phyloP scores from a whole-genome alignment of 2,888 invertebrate genomes.

The Balanococcus diminutus region DNA sequence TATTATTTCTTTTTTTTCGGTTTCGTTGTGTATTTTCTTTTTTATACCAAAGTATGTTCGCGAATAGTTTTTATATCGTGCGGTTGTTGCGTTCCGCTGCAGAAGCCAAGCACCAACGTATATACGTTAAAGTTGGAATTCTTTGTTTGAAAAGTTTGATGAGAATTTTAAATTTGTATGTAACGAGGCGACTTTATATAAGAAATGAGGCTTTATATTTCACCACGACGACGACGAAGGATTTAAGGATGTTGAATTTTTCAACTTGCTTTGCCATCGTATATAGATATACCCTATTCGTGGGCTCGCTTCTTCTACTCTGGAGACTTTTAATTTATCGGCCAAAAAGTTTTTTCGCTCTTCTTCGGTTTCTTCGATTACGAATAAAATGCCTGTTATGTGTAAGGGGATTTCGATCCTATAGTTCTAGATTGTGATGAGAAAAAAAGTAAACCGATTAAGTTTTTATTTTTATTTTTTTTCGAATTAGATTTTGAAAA shows the following conservation, averaged over 20 bases:
- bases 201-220: conserved; percentile 5
- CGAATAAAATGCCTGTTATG: not conserved
- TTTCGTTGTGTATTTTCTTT: not conserved
- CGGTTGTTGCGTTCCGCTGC: not conserved
- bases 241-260: conserved; percentile 11
- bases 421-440: not conserved
- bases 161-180: conserved; percentile 9
- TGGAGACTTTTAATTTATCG: not conserved
- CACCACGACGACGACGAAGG: not conserved
- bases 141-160: conserved; percentile 19
- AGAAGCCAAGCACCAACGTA: not conserved
- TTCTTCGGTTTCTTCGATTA: not conserved
- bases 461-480: not conserved
- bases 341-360: not conserved
- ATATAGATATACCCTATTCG: not conserved
- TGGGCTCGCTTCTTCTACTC: not conserved
- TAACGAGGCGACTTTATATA: conserved; percentile 26
- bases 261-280: not conserved
- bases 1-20: too few species aligned
- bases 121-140: not conserved
- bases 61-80: not conserved
- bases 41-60: not conserved
- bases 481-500: too few species aligned
- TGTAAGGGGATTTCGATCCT: not conserved
- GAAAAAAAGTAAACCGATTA: not conserved